phyloP scores from a whole-genome alignment of 2,113 vertebrate species.

The Fulmarus glacialis region DNA sequence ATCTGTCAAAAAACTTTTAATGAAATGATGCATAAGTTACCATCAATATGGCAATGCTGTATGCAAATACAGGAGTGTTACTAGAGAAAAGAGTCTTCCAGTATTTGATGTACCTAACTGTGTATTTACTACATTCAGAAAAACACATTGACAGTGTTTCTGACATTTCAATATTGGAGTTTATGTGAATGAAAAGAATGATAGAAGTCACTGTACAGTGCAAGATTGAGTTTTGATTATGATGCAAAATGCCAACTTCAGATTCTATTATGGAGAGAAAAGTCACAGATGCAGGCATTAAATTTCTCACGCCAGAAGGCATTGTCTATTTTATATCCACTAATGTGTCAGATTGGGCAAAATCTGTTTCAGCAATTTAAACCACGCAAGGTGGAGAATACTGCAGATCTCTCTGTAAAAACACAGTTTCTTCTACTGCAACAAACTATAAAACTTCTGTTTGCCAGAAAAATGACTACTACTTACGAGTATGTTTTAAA shows the following conservation, averaged over 20 bases:
- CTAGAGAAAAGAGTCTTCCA: not conserved
- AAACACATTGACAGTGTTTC: not conserved
- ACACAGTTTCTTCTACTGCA: not conserved
- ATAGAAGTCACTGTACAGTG: not conserved
- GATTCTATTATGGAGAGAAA: not conserved
- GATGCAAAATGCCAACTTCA: not conserved
- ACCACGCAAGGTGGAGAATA: not conserved
- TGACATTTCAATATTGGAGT: not conserved
- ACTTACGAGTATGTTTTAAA: not conserved
- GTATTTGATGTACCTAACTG: not conserved
- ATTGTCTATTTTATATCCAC: not conserved
- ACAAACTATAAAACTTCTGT: not conserved
- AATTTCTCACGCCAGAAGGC: not conserved
- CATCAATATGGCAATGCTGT: not conserved
- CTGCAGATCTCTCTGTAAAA: not conserved
- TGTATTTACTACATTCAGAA: not conserved
- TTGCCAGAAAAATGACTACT: not conserved
- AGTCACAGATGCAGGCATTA: not conserved
- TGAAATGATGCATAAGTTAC: not conserved
- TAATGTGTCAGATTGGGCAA: not conserved
- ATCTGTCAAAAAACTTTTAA: not conserved
- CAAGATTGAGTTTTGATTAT: not conserved
- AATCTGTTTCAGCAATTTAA: constrained; percentile 12
- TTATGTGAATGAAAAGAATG: not conserved
- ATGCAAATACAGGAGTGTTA: not conserved